Evolutionary conservation across 2,113 vertebrate genomes (phyloP), one percentile per base, ranked within the genome.

Genomic region (Athene cunicularia): DNA sequence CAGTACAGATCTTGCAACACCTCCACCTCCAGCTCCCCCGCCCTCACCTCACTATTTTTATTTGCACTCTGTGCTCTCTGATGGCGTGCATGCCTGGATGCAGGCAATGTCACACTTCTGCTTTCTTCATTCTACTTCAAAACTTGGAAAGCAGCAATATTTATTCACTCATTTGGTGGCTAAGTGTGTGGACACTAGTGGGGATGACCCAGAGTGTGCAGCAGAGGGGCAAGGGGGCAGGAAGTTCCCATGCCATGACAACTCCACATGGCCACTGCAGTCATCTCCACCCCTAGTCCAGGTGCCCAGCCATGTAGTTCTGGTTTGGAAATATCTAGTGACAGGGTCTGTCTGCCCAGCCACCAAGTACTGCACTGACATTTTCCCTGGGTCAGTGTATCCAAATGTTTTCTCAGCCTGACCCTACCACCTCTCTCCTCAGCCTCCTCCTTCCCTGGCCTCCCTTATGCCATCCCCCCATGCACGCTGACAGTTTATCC

Each of bases 181-280:
- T 68, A 35, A 83, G 52, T 18, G 11, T 53, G 56, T 1, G 1
- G 37, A 22, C 8, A 5, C 7, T 60, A 18, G 5, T 9, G 27
- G 11, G 5, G 7, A 24, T 70, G 30, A 64, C 5, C 2, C 13
- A 71, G 28, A 24, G 20, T 2, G 3, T 4, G 0, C 3, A 5
- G 23, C 14, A 28, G 30, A 70, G 22, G 39, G 16, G 56, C 1
- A 1, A 76, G 28, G 7, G 4, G 11, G 9, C 0, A 2, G 35
- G 63, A 84, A 84, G 12, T 1, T 8, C 8, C 10, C 0, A 0
- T 27, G 14, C 45, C 3, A 4, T 53, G 43, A 27, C 37, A 37
- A 6, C 11, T 71, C n/a, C 13, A 3, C 7, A 2, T 35, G n/a
- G 27, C 35, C 30, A 41, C 19, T n/a, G 30, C 0, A 1, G 30